Base-by-base conservation (phyloP, 2,888 invertebrate species). In the Cylloceria caligata region DNA sequence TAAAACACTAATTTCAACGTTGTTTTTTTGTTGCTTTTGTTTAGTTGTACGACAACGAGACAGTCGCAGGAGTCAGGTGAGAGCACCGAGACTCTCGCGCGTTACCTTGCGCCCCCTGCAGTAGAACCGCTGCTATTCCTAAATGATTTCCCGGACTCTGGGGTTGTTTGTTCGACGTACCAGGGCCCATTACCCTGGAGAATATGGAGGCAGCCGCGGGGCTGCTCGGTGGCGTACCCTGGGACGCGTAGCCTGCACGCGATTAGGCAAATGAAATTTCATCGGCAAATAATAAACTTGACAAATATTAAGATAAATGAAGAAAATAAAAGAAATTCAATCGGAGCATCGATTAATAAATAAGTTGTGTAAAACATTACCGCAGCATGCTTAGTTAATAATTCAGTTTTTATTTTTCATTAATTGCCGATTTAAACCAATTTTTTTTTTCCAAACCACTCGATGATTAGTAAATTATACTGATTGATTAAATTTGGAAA, bases 21-120 rank as follows among this genome's bases (percentile, higher is more conserved):
- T 7, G n/a, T 49, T 64, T 77, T 45, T 47, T 68, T n/a, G 57
- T 16, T 27, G n/a, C 2, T 52, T 57, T 30, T 30, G 60, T 69
- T 77, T 64, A 71, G 45, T 76, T 34, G 52, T 36, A 76, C 67
- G 75, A 65, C 60, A 73, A 73, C 57, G 69, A 81, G 55, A 71
- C 65, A 60, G 34, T 75, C 67, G 42, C 78, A 65, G 65, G 65
- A 60, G 42, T 71, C 65, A 7, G 39, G 34, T 27, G 7, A 62
- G 9, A 71, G 24, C 65, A 67, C 47, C 19, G 34, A 19, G 67
- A 36, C 36, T 71, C 65, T 71, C 71, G 71, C 76, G 84, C 49
- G 84, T 91, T 93, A 93, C 93, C 93, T 93, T 93, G 93, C 78
- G 92, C 92, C 83, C 93, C 93, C 87, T 93, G 93, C 68, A 93